Evolutionary conservation across 2,888 invertebrate genomes (phyloP), one percentile per base, ranked within the genome.

Genomic region (Nomada lathburiana): DNA sequence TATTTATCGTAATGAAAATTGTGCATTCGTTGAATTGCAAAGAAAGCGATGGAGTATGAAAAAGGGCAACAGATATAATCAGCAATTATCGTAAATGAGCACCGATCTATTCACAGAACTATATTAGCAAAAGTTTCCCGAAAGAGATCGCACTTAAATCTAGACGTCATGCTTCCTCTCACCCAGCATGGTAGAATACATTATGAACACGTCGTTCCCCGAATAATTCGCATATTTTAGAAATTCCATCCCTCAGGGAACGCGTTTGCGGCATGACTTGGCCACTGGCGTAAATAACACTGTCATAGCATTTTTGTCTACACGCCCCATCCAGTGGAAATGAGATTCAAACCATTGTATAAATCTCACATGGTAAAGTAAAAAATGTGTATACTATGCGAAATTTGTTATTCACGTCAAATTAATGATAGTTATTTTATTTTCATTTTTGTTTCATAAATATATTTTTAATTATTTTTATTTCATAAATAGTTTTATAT

Each of bases 141-240:
- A 20, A 72, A 44, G 63, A 75, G 47, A 75, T 75, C 60, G 63
- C 76, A 78, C 74, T 82, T 80, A 78, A 87, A 83, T 88, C 83
- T 74, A 50, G 50, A 69, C 59, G 65, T 18, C 79, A 67, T 77
- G 83, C 64, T 76, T 80, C 76, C 16, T 62, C 59, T 62, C 73
- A 16, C 53, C 75, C 60, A 65, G 64, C 69, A 68, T 44, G 80
- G 50, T 69, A 76, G 82, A 87, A 80, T 85, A 75, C 85, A 84
- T 86, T 89, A 89, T 89, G 85, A 88, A 84, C 86, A 84, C 78
- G 74, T 83, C 89, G 75, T 85, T 85, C 86, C 84, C 55, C 69
- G 84, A 70, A 89, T 90, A 87, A 90, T 88, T 87, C 87, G 83
- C 90, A 89, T 89, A 89, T 88, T 88, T 86, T 71, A 86, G 85